Evolutionary conservation across 2,888 invertebrate genomes (phyloP).

Genomic region (Cryptus viduatorius): DNA sequence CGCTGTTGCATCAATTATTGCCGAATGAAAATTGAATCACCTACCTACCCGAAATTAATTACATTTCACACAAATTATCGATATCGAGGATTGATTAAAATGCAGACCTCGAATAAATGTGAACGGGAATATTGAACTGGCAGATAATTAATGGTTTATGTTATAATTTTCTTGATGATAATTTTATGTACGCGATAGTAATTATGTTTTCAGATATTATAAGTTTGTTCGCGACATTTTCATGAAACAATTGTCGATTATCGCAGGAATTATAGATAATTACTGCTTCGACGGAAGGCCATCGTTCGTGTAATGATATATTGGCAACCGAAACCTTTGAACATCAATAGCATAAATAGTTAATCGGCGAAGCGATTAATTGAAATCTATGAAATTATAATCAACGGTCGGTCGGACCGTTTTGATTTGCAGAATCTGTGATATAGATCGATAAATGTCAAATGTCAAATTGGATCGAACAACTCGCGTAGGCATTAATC

Average conservation of each 20-base stretch:
- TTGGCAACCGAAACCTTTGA: constrained; percentile 7
- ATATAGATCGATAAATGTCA: constrained; percentile 30
- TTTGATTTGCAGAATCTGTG: constrained; percentile 36
- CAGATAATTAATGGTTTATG: constrained; percentile 35
- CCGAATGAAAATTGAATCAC: constrained; percentile 20
- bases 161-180: constrained; percentile 12
- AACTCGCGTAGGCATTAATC: constrained; percentile 25
- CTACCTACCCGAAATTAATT: constrained; percentile 16
- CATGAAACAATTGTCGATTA: too few relatives aligned
- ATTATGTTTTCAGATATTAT: too few relatives aligned
- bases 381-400: constrained; percentile 19
- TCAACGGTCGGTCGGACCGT: neutral
- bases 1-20: constrained; percentile 16
- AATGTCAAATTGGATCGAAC: constrained; percentile 23
- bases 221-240: too few relatives aligned
- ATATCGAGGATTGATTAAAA: constrained; percentile 41
- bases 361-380: constrained; percentile 19
- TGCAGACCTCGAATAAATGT: neutral
- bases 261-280: too few relatives aligned
- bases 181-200: neutral
- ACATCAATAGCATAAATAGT: constrained; percentile 26
- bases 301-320: neutral
- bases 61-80: constrained; percentile 3
- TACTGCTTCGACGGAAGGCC: too few relatives aligned
- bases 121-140: neutral